Conservation (phyloP, 2,797 vertebrate species). For the Pteropus rufus region DNA sequence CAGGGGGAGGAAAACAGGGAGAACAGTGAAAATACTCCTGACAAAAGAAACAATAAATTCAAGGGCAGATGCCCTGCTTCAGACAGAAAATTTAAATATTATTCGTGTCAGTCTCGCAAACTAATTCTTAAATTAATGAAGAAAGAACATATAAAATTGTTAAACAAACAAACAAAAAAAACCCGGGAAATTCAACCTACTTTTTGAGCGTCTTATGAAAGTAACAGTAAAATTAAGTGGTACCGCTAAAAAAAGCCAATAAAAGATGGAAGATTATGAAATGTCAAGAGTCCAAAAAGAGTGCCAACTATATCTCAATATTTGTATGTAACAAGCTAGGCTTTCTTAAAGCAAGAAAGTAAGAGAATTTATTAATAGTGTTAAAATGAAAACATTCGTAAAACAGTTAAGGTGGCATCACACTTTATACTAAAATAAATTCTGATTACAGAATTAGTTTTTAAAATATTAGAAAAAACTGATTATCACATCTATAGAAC, state of each 20-base stretch:
- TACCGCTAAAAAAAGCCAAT: background rate
- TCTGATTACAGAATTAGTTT: background rate
- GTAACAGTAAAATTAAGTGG: background rate
- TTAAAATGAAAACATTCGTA: background rate
- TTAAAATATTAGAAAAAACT: background rate
- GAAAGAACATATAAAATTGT: background rate
- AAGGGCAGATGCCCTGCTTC: background rate
- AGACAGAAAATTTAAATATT: background rate
- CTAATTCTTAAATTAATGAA: conserved; percentile 7
- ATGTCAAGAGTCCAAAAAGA: background rate
- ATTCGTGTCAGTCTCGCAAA: background rate
- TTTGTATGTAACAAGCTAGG: background rate
- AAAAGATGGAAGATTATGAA: background rate
- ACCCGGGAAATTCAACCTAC: background rate
- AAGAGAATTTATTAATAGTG: background rate
- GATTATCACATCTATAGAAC: background rate
- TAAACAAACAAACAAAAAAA: background rate
- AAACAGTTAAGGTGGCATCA: background rate
- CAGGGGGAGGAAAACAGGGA: background rate
- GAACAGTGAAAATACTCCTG: background rate
- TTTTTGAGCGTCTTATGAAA: background rate
- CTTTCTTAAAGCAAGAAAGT: background rate
- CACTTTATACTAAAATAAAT: background rate
- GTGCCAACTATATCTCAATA: background rate
- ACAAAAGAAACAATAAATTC: background rate